Evolutionary conservation across 2,888 invertebrate species (phyloP), one percentile per base, ranked within the genome.

Genomic region (Melikaiella ostensackeni): DNA sequence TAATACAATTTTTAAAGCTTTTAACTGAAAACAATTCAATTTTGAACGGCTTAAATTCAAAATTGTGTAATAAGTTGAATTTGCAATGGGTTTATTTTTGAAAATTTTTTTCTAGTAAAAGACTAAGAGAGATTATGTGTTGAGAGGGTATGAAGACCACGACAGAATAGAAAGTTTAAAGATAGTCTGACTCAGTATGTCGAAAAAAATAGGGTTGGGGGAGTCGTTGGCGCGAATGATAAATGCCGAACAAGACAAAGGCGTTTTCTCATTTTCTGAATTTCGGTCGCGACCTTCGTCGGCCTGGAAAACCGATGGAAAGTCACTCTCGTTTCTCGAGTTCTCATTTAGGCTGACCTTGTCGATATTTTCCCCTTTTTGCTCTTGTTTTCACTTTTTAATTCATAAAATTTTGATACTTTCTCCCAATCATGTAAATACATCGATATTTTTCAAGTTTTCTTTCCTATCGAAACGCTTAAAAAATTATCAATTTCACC

Each of bases 341-440:
- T 86, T 88, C 88, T 89, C 89, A 87, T 88, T 89, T 88, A 84
- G 83, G 83, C 38, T 80, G 87, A 84, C 89, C 89, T 89, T 87
- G 88, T 83, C 84, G 83, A 3, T 83, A 80, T 82, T 83, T 82
- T 80, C 80, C 74, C 64, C 16, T 61, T 61, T 70, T 59, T 74
- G 27, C 66, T 62, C 30, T 75, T 57, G 19, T 75, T 77, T 77
- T 63, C 38, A 42, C 59, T 75, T 61, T 59, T 21, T 63, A 4
- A 33, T 66, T 8, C 9, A 21, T 55, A 21, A 7, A n/a, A 50
- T 50, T 50, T 50, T 19, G 7, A n/a, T 50, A 50, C 8, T n/a
- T n/a, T n/a, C 19, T 46, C 46, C 19, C n/a, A 8, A 46, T 46
- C n/a, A n/a, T n/a, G n/a, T n/a, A n/a, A n/a, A n/a, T n/a, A n/a